phyloP scores from a whole-genome alignment of 2,888 invertebrate species.

The Drosophila fulvimacula region DNA sequence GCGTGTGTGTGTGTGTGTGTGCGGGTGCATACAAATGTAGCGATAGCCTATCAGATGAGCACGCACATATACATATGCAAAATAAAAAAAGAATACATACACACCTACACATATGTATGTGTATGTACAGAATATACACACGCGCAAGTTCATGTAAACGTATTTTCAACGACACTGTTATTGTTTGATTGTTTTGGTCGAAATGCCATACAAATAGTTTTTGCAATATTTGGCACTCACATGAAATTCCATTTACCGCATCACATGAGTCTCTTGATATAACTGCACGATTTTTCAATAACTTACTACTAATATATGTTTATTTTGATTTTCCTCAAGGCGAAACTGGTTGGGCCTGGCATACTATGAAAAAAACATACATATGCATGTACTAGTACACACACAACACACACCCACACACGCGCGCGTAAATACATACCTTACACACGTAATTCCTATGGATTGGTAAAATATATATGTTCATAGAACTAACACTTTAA shows the following conservation, averaged over 20 bases:
- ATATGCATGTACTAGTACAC: slow-evolving; percentile 17
- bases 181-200: slow-evolving; percentile 49
- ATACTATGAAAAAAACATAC: slow-evolving; percentile 32
- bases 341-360: slow-evolving; percentile 30
- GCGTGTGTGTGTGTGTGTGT: background rate
- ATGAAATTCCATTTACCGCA: slow-evolving; percentile 8
- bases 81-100: background rate
- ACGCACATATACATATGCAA: slow-evolving; percentile 5
- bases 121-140: slow-evolving; percentile 23
- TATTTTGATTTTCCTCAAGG: slow-evolving; percentile 44
- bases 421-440: slow-evolving; percentile 40
- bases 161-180: slow-evolving; percentile 31
- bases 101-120: background rate
- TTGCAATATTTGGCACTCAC: slow-evolving; percentile 29
- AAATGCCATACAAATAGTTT: slow-evolving; percentile 21
- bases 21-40: slow-evolving; percentile 12
- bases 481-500: slow-evolving; percentile 3
- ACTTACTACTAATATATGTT: slow-evolving; percentile 21
- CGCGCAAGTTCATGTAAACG: slow-evolving; percentile 9
- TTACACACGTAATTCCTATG: slow-evolving; percentile 29
- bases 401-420: slow-evolving; percentile 6
- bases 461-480: background rate
- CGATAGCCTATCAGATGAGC: slow-evolving; percentile 31
- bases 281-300: slow-evolving; percentile 6
- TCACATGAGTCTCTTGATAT: slow-evolving; percentile 30